Evolutionary conservation across 2,113 vertebrate species (phyloP).

Genomic region (Scomber japonicus): DNA sequence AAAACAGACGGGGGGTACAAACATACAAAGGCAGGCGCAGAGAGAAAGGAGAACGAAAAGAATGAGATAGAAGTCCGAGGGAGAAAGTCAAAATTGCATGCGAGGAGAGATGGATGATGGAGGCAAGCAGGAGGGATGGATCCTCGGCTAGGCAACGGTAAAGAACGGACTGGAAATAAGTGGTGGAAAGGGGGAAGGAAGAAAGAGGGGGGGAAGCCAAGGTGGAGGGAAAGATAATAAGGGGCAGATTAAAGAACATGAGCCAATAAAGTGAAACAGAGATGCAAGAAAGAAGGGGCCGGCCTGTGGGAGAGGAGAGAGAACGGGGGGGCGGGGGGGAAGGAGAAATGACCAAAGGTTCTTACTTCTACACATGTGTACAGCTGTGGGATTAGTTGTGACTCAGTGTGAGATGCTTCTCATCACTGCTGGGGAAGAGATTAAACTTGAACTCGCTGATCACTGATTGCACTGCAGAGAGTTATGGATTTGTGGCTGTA

Average conservation of each 20-base stretch:
- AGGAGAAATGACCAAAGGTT: constrained; percentile 20
- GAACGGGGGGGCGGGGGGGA: not conserved
- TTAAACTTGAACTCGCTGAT: constrained; percentile 58
- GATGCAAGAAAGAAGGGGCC: constrained; percentile 36
- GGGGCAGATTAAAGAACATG: constrained; percentile 54
- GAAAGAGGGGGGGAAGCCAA: not conserved
- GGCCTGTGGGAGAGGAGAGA: constrained; percentile 20
- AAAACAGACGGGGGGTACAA: constrained; percentile 20
- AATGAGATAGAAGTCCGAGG: constrained; percentile 28
- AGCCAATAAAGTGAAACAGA: constrained; percentile 61
- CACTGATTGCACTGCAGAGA: constrained; percentile 35
- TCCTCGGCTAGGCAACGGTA: not conserved
- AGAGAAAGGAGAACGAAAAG: constrained; percentile 1
- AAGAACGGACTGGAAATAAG: constrained; percentile 2
- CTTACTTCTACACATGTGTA: constrained; percentile 19
- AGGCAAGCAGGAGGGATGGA: constrained; percentile 8
- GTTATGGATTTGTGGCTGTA: constrained; percentile 38
- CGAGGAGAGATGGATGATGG: constrained; percentile 2
- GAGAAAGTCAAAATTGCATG: not conserved
- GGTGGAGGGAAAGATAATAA: not conserved
- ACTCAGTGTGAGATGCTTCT: constrained; percentile 13
- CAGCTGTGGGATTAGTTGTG: constrained; percentile 10
- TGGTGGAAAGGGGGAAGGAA: not conserved
- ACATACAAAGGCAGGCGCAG: constrained; percentile 11
- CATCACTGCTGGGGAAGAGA: constrained; percentile 47